A percentile compares a stretch with the other conserved stretches of the same genome.
Evolutionary conservation across 2,888 invertebrate genomes (phyloP).

Genomic region (Therioaphis trifolii): DNA sequence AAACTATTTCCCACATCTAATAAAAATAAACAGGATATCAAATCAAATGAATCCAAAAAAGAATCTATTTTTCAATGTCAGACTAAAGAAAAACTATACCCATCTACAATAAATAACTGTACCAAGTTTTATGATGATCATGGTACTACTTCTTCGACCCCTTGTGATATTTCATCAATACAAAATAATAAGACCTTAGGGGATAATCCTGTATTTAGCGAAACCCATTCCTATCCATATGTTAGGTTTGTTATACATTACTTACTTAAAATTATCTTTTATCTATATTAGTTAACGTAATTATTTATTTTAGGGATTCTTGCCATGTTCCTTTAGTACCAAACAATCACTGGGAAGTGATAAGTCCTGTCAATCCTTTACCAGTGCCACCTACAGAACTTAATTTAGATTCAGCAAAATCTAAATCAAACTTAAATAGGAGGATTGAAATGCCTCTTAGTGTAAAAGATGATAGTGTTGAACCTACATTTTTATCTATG

Average conservation of each 20-base stretch:
- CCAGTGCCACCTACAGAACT: constrained; percentile 9
- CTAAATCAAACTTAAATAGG: constrained; percentile 69
- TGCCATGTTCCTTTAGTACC: constrained; percentile 47
- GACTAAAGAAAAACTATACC: constrained; percentile 23
- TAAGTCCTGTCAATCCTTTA: constrained; percentile 36
- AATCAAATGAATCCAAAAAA: constrained; percentile 32
- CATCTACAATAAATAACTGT: constrained; percentile 25
- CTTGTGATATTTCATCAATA: constrained; percentile 44
- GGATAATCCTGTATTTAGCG: constrained; percentile 44
- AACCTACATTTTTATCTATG: constrained; percentile 67
- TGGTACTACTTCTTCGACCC: constrained; percentile 25
- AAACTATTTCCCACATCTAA: constrained; percentile 24
- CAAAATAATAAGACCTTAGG: constrained; percentile 32
- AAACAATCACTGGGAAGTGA: constrained; percentile 45
- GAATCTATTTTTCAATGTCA: constrained; percentile 19
- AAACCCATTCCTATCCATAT: constrained; percentile 36
- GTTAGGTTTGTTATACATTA: constrained; percentile 33
- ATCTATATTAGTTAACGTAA: constrained; percentile 7
- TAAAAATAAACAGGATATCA: constrained; percentile 31
- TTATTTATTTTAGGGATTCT: constrained; percentile 33
- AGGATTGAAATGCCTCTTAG: constrained; percentile 91
- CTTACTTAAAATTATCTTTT: not conserved
- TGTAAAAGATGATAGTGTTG: constrained; percentile 78
- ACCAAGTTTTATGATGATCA: constrained; percentile 42
- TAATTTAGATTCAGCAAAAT: constrained; percentile 21